Evolutionary conservation across 2,888 invertebrate genomes (phyloP).

Genomic region (Morpho achilles): DNA sequence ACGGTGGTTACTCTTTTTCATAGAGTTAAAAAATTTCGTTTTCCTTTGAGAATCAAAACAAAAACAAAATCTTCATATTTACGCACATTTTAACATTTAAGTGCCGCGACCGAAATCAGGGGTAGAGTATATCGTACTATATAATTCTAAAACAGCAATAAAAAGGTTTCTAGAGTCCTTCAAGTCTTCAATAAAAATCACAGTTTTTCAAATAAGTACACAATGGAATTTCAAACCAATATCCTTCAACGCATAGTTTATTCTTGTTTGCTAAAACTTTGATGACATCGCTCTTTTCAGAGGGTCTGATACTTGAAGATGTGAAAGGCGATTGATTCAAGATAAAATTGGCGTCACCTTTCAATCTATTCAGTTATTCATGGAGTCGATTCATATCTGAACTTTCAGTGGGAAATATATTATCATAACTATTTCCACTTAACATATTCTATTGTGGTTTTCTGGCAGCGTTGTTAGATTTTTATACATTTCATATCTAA

Average conservation of each 20-base stretch:
- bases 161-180: not conserved
- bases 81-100: no score
- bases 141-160: no score
- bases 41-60: no score
- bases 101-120: no score
- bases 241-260: not conserved
- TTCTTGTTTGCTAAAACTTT: not conserved
- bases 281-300: conserved; percentile 11
- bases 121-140: no score
- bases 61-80: no score
- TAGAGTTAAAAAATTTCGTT: no score
- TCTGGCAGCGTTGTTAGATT: not conserved
- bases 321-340: conserved; percentile 39
- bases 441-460: conserved; percentile 18
- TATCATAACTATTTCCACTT: conserved; percentile 22
- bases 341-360: conserved; percentile 52
- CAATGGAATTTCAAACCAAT: not conserved
- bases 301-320: conserved; percentile 12
- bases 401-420: conserved; percentile 20
- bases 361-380: conserved; percentile 63
- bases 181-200: not conserved
- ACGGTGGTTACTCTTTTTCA: no score
- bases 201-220: not conserved
- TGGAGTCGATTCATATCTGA: conserved; percentile 45
- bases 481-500: conserved; percentile 12